A percentile compares a stretch with the other conserved stretches of the same genome.
These are phyloP conservation scores for Leucoraja erinaceus DNA, from an alignment of 2,113 vertebrate species.

Conservation along the genomic window DNA sequence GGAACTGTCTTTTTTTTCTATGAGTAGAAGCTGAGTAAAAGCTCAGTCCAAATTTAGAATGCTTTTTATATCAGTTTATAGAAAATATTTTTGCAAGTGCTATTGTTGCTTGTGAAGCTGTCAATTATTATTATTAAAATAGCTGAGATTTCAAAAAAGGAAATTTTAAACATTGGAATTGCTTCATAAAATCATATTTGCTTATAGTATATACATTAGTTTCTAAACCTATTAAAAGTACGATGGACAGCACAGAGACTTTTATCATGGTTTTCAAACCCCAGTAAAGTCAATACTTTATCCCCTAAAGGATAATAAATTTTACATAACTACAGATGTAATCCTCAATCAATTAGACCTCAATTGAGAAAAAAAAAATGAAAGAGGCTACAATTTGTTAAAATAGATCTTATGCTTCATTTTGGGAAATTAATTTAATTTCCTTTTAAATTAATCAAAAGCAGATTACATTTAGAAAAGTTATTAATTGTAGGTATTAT, in stretches of 20 bases:
- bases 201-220: too few species aligned
- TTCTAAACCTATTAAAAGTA: not conserved
- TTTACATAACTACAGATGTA: not conserved
- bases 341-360: not conserved
- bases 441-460: not conserved
- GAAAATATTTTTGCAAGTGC: not conserved
- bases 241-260: not conserved
- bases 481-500: not conserved
- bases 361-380: not conserved
- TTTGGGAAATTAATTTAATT: not conserved
- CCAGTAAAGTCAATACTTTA: not conserved
- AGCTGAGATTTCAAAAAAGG: not conserved
- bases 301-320: not conserved
- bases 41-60: not conserved
- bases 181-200: not conserved
- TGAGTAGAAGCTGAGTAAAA: not conserved
- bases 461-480: not conserved
- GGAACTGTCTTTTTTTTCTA: not conserved
- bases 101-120: not conserved
- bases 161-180: not conserved
- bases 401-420: not conserved
- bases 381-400: slow-evolving; percentile 3
- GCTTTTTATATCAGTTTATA: not conserved
- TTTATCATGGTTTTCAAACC: not conserved
- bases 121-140: not conserved